Evolutionary conservation across 2,888 invertebrate species (phyloP).

Genomic region (Leptinotarsa juncta): DNA sequence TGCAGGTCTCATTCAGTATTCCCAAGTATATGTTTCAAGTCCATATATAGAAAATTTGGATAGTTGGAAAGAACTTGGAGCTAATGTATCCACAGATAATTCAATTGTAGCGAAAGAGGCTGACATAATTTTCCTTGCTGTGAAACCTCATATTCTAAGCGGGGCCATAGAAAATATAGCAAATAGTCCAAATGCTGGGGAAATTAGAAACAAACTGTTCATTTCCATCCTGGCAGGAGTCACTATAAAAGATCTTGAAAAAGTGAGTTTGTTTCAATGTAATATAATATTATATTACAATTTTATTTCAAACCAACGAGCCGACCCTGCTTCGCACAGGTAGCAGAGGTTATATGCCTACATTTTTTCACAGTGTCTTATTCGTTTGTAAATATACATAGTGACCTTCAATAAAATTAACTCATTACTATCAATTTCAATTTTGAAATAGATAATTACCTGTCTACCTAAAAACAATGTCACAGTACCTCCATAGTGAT

Average conservation of each 20-base stretch:
- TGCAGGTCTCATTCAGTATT: slow-evolving; percentile 73
- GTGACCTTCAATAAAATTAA: too few species aligned
- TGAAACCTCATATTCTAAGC: slow-evolving; percentile 86
- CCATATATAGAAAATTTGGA: slow-evolving; percentile 75
- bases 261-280: slow-evolving; percentile 64
- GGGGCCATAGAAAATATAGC: slow-evolving; percentile 67
- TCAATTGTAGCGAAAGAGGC: slow-evolving; percentile 73
- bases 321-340: too few species aligned
- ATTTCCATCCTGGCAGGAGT: slow-evolving; percentile 89
- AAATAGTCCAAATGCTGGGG: slow-evolving; percentile 52
- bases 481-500: too few species aligned
- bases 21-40: slow-evolving; percentile 79
- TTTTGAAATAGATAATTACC: too few species aligned
- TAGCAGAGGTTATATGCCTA: too few species aligned
- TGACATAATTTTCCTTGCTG: slow-evolving; percentile 84
- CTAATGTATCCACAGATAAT: slow-evolving; percentile 74
- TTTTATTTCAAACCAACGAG: too few species aligned
- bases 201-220: slow-evolving; percentile 71
- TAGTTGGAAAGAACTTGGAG: slow-evolving; percentile 75
- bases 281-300: too few species aligned
- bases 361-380: too few species aligned
- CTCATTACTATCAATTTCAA: too few species aligned
- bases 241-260: slow-evolving; percentile 71
- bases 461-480: too few species aligned
- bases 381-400: too few species aligned